Percentiles rank a stretch among this genome's conserved stretches.
Conservation (phyloP, 2,888 invertebrate species). For the Drosophila sordidula region DNA sequence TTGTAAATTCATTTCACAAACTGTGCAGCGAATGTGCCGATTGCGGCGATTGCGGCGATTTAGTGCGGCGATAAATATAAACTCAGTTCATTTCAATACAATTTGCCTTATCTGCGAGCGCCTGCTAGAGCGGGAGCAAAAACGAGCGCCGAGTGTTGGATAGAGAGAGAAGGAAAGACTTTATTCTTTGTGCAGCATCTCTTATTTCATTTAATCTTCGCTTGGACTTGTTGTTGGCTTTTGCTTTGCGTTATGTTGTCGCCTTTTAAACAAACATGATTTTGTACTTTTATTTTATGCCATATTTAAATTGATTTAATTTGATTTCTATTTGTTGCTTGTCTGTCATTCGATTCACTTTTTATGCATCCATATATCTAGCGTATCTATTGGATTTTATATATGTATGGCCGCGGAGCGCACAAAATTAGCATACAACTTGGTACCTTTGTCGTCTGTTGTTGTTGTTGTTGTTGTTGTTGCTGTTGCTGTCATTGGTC, state of each 20-base stretch:
- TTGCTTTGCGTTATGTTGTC: conserved; percentile 22
- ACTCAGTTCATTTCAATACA: conserved; percentile 37
- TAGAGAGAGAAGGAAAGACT: not conserved
- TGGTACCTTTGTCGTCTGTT: conserved; percentile 40
- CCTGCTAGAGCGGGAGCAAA: not conserved
- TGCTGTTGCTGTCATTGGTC: conserved; percentile 39
- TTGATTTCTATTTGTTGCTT: conserved; percentile 58
- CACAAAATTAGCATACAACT: conserved; percentile 62
- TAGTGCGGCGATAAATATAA: conserved; percentile 61
- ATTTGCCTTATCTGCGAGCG: conserved; percentile 11
- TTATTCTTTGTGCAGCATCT: conserved; percentile 1
- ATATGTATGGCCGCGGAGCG: conserved; percentile 23
- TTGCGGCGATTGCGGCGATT: conserved; percentile 61
- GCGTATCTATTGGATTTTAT: conserved; percentile 18
- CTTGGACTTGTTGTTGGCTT: conserved; percentile 11
- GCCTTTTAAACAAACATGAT: conserved; percentile 70
- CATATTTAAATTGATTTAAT: conserved; percentile 72
- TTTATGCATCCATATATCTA: conserved; percentile 27
- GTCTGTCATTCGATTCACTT: conserved; percentile 35
- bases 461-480: conserved; percentile 13
- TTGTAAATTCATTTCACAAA: conserved; percentile 81
- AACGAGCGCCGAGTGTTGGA: not conserved
- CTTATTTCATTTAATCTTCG: conserved; percentile 8
- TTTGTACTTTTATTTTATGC: conserved; percentile 73
- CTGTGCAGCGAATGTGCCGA: conserved; percentile 57